Base-by-base conservation (phyloP, 2,797 vertebrate genomes). In the Erethizon dorsatum region DNA sequence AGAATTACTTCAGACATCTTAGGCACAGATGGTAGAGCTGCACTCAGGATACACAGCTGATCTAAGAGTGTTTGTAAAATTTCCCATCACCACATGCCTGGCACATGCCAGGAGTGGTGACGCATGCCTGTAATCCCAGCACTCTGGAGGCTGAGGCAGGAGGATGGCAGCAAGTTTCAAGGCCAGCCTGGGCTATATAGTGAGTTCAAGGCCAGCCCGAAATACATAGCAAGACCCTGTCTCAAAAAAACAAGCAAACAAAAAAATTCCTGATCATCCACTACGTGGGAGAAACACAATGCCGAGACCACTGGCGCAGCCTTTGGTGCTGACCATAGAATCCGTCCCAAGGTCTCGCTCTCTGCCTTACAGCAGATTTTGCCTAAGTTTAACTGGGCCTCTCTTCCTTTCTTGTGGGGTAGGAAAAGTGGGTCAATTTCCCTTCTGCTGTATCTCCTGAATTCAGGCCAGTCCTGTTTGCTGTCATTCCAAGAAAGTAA, bases 401-500 rank as follows among this genome's bases (percentile, higher is more conserved):
- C 13, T 26, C 22, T 83, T 90, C 63, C 79, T 96, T 61, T 56
- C 80, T 57, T 88, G 20, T 26, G 69, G 17, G 12, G 28, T 71
- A 87, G 1, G 33, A 85, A 50, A 87, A 10, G 45, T 54, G 20
- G 14, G 14, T 61, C 56, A 1, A 57, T 33, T 45, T 86, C 41
- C 47, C 26, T 37, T 52, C 79, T 63, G 6, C 33, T 67, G 65
- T 67, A 17, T 92, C 67, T 94, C 73, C 69, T 90, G 71, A 94
- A 71, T 57, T n/a, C 47, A 83, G 28, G 31, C 33, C 73, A 77
- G 52, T 47, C n/a, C 45, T 24, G 2, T 90, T 78, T 79, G 26
- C 78, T 95, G 71, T 84, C 14, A 57, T 94, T 90, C 85, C 56
- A 41, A 92, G 73, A 96, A 77, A 82, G 47, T 41, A 92, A 94